Conservation (phyloP, 2,888 invertebrate species). For the Subacronicta megacephala region DNA sequence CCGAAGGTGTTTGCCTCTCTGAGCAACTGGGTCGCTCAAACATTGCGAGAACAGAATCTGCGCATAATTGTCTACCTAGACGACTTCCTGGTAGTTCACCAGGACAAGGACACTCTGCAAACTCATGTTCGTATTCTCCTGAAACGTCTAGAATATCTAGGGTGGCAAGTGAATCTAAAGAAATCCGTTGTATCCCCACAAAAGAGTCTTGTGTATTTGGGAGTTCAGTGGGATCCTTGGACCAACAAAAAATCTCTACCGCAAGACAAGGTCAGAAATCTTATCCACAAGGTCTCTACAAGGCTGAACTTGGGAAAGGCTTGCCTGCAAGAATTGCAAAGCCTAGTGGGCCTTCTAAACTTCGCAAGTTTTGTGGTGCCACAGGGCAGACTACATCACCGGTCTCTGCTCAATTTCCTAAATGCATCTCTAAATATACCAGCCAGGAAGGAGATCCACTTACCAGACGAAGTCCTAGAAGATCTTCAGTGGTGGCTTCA, state of each 20-base stretch:
- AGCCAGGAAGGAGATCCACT: no score
- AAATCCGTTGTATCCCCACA: constrained; percentile 36
- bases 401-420: constrained; percentile 29
- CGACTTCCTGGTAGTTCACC: constrained; percentile 13
- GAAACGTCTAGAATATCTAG: constrained; percentile 15
- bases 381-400: constrained; percentile 46
- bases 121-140: constrained; percentile 20
- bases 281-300: no score
- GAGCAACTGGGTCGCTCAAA: constrained; percentile 11
- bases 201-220: constrained; percentile 33
- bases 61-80: constrained; percentile 9
- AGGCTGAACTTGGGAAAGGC: neutral
- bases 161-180: constrained; percentile 37
- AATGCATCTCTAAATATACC: constrained; percentile 16
- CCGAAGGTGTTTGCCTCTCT: constrained; percentile 39
- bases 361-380: constrained; percentile 53
- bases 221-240: constrained; percentile 44
- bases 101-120: neutral
- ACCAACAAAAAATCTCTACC: constrained; percentile 9
- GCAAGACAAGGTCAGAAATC: constrained; percentile 13
- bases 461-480: neutral
- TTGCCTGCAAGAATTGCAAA: constrained; percentile 45
- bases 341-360: constrained; percentile 42
- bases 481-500: constrained; percentile 48
- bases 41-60: neutral